A percentile compares a stretch with the other conserved stretches of the same genome.
phyloP scores from a whole-genome alignment of 2,888 invertebrate genomes.

The Lithophane ornitopus region DNA sequence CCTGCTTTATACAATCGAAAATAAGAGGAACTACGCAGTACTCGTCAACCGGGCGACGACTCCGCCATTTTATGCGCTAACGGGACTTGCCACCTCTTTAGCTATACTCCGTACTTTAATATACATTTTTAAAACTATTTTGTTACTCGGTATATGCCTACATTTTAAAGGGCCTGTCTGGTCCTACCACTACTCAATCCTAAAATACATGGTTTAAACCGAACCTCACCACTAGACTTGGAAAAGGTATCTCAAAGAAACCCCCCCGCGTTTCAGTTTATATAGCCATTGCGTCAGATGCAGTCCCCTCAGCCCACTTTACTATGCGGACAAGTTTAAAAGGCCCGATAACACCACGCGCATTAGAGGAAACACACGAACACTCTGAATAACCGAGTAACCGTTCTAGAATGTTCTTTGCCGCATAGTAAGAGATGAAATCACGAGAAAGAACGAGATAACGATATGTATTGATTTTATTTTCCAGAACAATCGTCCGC shows the following conservation, averaged over 20 bases:
- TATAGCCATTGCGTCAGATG: slow-evolving; percentile 71
- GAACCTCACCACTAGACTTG: slow-evolving; percentile 78
- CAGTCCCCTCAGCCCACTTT: slow-evolving; percentile 61
- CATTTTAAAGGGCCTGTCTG: slow-evolving; percentile 71
- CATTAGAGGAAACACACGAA: not conserved
- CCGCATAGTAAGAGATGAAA: slow-evolving; percentile 65
- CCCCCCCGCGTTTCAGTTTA: slow-evolving; percentile 65
- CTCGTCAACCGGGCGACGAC: slow-evolving; percentile 83
- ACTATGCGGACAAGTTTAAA: slow-evolving; percentile 55
- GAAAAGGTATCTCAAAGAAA: slow-evolving; percentile 73
- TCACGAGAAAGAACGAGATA: slow-evolving; percentile 51
- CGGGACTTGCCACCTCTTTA: slow-evolving; percentile 74
- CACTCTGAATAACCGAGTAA: slow-evolving; percentile 62
- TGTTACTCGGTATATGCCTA: slow-evolving; percentile 68
- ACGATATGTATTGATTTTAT: slow-evolving; percentile 38
- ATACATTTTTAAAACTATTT: slow-evolving; percentile 72
- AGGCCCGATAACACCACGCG: slow-evolving; percentile 23
- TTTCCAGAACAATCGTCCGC: slow-evolving; percentile 68
- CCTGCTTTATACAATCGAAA: slow-evolving; percentile 66
- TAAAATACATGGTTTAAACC: slow-evolving; percentile 67
- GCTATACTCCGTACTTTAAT: slow-evolving; percentile 65
- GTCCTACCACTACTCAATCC: slow-evolving; percentile 67
- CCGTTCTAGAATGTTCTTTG: slow-evolving; percentile 76
- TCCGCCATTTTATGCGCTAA: slow-evolving; percentile 81
- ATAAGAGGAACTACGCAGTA: slow-evolving; percentile 74